Conservation (phyloP, 2,113 vertebrate genomes). For the Petrocephalus zakoni region DNA sequence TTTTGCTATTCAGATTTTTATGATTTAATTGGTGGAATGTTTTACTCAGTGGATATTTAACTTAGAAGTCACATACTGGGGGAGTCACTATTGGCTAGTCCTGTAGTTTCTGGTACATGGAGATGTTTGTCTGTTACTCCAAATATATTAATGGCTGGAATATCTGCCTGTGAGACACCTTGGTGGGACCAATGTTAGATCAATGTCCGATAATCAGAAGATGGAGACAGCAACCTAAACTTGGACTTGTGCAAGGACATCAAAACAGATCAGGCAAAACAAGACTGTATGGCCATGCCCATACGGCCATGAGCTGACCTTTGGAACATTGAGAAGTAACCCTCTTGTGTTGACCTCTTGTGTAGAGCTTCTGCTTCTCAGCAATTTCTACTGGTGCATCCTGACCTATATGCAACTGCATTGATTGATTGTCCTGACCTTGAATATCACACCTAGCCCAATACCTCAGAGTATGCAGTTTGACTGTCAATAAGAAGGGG, state of each 20-base stretch:
- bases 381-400: not conserved
- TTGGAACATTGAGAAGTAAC: not conserved
- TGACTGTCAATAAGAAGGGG: not conserved
- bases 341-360: not conserved
- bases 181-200: too few relatives aligned
- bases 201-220: not conserved
- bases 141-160: too few relatives aligned
- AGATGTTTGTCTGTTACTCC: too few relatives aligned
- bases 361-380: not conserved
- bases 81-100: too few relatives aligned
- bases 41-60: slow-evolving; percentile 9
- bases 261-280: not conserved
- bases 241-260: not conserved
- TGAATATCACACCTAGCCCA: not conserved
- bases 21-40: slow-evolving; percentile 22
- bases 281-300: not conserved
- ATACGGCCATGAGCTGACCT: not conserved
- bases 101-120: too few relatives aligned
- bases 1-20: slow-evolving; percentile 17
- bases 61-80: not conserved
- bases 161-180: too few relatives aligned
- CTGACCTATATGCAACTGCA: not conserved
- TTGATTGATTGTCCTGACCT: not conserved
- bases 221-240: not conserved
- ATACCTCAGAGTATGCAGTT: not conserved